A percentile compares a stretch with the other conserved stretches of the same genome.
Evolutionary conservation across 2,888 invertebrate species (phyloP).

Genomic region (Tolmerus cingulatus): DNA sequence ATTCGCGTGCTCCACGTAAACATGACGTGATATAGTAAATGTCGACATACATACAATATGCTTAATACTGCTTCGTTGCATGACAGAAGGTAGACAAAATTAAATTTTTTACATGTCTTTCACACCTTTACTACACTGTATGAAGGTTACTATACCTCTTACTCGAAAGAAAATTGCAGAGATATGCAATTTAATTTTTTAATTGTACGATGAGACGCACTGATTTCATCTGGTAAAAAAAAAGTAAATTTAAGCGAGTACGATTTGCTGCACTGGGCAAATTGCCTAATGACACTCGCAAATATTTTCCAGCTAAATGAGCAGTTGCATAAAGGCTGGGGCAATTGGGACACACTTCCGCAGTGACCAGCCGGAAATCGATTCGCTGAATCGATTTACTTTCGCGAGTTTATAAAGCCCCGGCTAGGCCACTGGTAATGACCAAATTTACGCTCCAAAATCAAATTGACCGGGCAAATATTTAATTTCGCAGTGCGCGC

Average conservation of each 20-base stretch:
- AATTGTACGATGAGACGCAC: neutral
- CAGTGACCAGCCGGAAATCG: neutral
- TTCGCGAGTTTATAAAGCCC: neutral
- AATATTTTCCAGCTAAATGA: neutral
- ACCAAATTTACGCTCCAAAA: neutral
- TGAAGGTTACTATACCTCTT: neutral
- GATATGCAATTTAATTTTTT: neutral
- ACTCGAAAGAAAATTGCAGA: neutral
- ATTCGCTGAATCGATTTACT: slow-evolving; percentile 3
- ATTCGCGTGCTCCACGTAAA: neutral
- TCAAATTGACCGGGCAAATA: neutral
- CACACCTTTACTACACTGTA: neutral
- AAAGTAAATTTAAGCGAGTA: neutral
- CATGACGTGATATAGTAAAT: neutral
- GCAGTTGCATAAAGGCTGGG: neutral
- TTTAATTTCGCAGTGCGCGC: neutral
- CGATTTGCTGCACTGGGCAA: neutral
- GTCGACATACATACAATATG: neutral
- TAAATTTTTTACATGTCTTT: neutral
- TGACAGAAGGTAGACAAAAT: neutral
- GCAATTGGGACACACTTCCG: neutral
- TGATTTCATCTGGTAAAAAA: neutral
- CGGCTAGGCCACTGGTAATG: neutral
- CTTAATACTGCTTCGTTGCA: neutral
- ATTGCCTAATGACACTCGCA: neutral